Evolutionary conservation across 2,888 invertebrate species (phyloP).

Genomic region (Eubasilissa splendida): DNA sequence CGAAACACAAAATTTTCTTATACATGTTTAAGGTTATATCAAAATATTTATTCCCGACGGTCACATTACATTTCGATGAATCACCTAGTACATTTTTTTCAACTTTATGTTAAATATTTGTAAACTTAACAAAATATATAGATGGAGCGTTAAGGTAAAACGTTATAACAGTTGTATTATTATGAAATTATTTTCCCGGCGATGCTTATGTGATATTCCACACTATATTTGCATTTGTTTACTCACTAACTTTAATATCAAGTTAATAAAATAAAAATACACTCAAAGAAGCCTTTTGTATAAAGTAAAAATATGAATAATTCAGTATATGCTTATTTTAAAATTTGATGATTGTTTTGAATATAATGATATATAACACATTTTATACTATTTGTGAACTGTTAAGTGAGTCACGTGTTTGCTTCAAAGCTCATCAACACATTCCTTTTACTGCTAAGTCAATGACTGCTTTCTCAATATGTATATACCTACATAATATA

Average conservation of each 20-base stretch:
- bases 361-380: background rate
- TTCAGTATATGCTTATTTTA: slow-evolving; percentile 22
- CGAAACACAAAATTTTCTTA: too few species aligned
- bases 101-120: too few species aligned
- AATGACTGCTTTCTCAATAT: background rate
- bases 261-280: slow-evolving; percentile 1
- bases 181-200: slow-evolving; percentile 18
- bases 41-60: too few species aligned
- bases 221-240: slow-evolving; percentile 40
- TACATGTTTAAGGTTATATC: too few species aligned
- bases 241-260: slow-evolving; percentile 26
- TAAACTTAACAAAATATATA: too few species aligned
- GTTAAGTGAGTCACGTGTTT: slow-evolving; percentile 43
- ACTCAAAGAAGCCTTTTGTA: slow-evolving; percentile 14
- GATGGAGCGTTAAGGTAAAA: too few species aligned
- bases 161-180: background rate
- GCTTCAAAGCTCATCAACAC: slow-evolving; percentile 44
- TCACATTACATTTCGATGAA: too few species aligned
- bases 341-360: background rate
- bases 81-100: too few species aligned
- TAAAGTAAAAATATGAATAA: slow-evolving; percentile 21
- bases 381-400: slow-evolving; percentile 1
- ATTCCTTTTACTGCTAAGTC: slow-evolving; percentile 14
- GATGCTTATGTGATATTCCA: slow-evolving; percentile 24
- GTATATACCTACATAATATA: background rate